phyloP scores from a whole-genome alignment of 2,113 vertebrate species.

The Aegypius monachus region DNA sequence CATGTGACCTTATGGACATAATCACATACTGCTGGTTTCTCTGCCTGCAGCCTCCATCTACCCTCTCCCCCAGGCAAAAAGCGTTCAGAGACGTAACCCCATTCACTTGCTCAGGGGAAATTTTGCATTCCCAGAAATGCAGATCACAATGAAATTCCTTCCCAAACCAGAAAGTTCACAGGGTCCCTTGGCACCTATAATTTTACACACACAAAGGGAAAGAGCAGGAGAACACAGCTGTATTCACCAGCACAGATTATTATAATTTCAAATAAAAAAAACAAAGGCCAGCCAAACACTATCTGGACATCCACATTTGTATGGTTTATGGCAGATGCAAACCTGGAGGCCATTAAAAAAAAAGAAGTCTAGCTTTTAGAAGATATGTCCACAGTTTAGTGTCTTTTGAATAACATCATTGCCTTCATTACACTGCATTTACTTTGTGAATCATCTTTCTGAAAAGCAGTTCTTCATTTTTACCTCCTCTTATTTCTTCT shows the following conservation, averaged over 20 bases:
- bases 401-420: neutral
- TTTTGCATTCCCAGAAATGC: slow-evolving; percentile 2
- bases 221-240: slow-evolving; percentile 8
- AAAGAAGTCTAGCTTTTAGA: neutral
- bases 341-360: neutral
- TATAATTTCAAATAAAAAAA: neutral
- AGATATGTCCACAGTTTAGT: neutral
- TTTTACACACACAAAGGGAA: neutral
- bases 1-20: neutral
- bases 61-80: neutral
- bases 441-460: neutral
- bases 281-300: neutral
- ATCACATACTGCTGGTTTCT: neutral
- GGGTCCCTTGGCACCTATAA: neutral
- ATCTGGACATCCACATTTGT: neutral
- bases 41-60: neutral
- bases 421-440: neutral
- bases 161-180: slow-evolving; percentile 32
- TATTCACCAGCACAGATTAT: neutral
- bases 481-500: neutral
- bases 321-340: neutral
- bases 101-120: neutral
- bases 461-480: neutral
- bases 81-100: neutral
- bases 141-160: neutral